A percentile compares a stretch with the other conserved stretches of the same genome.
These are phyloP conservation scores for Octomys mimax DNA, from an alignment of 2,797 vertebrate genomes.

Conservation along the genomic window DNA sequence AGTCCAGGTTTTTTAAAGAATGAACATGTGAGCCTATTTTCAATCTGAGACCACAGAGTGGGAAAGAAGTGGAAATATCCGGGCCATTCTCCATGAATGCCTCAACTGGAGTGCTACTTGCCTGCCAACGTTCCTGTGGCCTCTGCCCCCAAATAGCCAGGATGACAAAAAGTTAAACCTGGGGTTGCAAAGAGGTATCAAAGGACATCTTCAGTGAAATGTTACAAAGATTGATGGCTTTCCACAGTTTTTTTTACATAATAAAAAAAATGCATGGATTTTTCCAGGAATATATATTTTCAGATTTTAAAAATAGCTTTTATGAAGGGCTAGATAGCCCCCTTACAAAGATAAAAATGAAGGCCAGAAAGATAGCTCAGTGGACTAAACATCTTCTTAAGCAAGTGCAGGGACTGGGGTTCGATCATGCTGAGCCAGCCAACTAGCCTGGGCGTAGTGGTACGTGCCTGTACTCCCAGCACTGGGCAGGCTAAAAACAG, in stretches of 20 bases:
- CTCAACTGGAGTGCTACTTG: not conserved
- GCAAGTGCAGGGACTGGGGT: too few species aligned
- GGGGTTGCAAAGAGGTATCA: not conserved
- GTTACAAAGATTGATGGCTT: not conserved
- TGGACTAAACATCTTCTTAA: too few species aligned
- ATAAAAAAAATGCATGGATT: not conserved
- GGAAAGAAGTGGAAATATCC: not conserved
- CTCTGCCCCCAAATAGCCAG: not conserved
- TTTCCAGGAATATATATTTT: conserved; percentile 35
- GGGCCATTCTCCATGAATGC: not conserved
- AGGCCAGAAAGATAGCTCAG: too few species aligned
- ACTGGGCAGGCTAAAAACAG: too few species aligned
- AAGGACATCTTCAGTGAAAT: conserved; percentile 16
- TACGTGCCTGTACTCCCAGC: too few species aligned
- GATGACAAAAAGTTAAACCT: not conserved
- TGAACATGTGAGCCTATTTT: conserved; percentile 33
- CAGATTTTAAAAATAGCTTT: conserved; percentile 42
- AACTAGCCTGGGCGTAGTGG: too few species aligned
- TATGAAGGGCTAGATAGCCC: not conserved
- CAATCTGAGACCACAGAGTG: not conserved
- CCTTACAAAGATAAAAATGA: conserved; percentile 29
- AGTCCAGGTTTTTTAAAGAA: conserved; percentile 17
- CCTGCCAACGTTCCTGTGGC: not conserved
- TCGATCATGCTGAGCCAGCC: too few species aligned
- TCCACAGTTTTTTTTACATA: not conserved